Evolutionary conservation across 2,888 invertebrate genomes (phyloP).

Genomic region (Lasioglossum vierecki): DNA sequence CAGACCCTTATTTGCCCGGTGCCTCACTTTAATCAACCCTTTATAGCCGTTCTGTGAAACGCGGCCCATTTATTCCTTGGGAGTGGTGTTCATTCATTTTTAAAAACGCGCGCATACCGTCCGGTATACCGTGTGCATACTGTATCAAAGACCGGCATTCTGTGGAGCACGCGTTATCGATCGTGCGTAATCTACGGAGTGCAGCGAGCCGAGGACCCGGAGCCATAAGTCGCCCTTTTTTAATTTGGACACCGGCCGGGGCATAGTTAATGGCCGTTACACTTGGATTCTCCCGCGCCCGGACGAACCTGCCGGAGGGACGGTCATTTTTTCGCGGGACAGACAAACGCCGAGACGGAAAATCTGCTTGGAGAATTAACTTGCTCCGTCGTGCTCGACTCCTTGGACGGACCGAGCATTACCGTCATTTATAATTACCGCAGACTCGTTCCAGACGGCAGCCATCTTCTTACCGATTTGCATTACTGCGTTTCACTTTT

Average conservation of each 20-base stretch:
- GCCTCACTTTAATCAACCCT: constrained; percentile 58
- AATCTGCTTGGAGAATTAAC: constrained; percentile 31
- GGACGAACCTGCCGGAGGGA: constrained; percentile 32
- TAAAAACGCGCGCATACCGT: constrained; percentile 29
- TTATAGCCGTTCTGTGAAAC: constrained; percentile 43
- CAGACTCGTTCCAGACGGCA: not conserved
- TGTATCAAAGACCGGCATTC: constrained; percentile 52
- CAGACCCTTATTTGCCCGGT: constrained; percentile 4
- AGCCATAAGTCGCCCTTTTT: constrained; percentile 51
- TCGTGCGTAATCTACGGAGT: constrained; percentile 50
- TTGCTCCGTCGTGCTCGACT: not conserved
- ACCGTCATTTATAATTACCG: not conserved
- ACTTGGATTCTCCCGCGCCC: constrained; percentile 29
- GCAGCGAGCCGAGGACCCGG: constrained; percentile 21
- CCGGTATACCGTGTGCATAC: constrained; percentile 31
- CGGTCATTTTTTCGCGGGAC: constrained; percentile 47
- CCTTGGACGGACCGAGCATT: not conserved
- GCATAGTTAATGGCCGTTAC: constrained; percentile 49
- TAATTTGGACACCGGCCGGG: constrained; percentile 50
- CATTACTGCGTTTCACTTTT: not conserved
- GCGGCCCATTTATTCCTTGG: constrained; percentile 65
- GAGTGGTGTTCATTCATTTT: constrained; percentile 44
- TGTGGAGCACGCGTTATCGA: constrained; percentile 55
- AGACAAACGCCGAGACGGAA: constrained; percentile 31
- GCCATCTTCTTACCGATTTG: not conserved